Evolutionary conservation across 2,797 vertebrate species (phyloP).

Genomic region (Lagorchestes hirsutus): DNA sequence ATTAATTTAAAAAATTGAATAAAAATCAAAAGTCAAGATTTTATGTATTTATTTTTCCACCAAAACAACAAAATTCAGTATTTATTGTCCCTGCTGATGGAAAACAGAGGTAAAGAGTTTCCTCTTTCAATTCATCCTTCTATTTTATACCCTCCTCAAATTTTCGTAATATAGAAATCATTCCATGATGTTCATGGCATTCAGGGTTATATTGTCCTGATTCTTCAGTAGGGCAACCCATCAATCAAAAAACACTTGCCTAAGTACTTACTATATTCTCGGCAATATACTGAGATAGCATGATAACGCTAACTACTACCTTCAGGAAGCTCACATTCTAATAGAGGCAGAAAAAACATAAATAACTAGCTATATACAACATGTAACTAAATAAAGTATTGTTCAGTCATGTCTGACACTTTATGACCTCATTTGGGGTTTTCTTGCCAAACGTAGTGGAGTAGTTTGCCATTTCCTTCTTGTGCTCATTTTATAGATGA

Average conservation of each 20-base stretch:
- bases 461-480: neutral
- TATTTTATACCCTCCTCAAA: conserved; percentile 35
- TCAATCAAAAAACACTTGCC: neutral
- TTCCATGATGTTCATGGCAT: neutral
- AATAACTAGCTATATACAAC: neutral
- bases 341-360: neutral
- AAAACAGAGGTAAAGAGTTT: neutral
- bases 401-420: too few relatives aligned
- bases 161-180: neutral
- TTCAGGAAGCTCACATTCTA: neutral
- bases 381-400: neutral
- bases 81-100: conserved; percentile 36
- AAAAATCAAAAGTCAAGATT: conserved; percentile 48
- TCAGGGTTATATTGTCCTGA: neutral
- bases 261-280: neutral
- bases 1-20: neutral
- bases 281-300: neutral
- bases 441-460: neutral
- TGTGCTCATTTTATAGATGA: neutral
- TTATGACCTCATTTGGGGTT: neutral
- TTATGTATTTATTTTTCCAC: conserved; percentile 4
- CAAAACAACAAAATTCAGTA: conserved; percentile 1
- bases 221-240: neutral
- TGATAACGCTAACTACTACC: neutral
- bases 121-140: neutral